These are phyloP conservation scores for Eunapius fragilis DNA, from an alignment of 37 sponge, comb jelly and placozoan genomes.

Conservation along the genomic window DNA sequence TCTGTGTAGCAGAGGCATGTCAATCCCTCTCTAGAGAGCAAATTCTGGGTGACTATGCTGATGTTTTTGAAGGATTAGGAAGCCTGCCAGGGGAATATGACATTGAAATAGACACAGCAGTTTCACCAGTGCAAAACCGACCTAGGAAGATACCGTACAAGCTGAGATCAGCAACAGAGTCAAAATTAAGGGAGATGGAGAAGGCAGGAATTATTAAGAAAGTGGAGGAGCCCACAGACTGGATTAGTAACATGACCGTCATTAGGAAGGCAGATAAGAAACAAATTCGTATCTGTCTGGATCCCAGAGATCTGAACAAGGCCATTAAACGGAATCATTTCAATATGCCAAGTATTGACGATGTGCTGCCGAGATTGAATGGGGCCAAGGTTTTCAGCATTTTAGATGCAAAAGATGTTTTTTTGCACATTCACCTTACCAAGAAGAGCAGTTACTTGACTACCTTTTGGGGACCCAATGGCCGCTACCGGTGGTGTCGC, in stretches of 20 bases:
- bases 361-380: constrained; percentile 19
- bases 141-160: constrained; percentile 24
- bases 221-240: constrained; percentile 55
- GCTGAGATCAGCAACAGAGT: constrained; percentile 2
- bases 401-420: constrained; percentile 29
- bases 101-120: constrained; percentile 18
- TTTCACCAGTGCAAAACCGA: constrained; percentile 15
- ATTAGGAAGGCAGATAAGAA: constrained; percentile 24
- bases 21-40: background rate
- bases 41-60: constrained; percentile 1
- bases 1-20: background rate
- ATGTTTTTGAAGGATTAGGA: constrained; percentile 26
- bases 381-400: constrained; percentile 14
- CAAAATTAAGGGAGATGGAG: constrained; percentile 17
- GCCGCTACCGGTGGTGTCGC: background rate
- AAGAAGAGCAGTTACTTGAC: constrained; percentile 16
- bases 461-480: constrained; percentile 38
- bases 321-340: constrained; percentile 36
- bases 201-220: constrained; percentile 18
- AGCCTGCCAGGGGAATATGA: constrained; percentile 11
- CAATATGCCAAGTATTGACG: constrained; percentile 31
- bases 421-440: constrained; percentile 21
- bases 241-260: constrained; percentile 31
- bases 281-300: constrained; percentile 47
- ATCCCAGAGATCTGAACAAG: constrained; percentile 53